Base-by-base conservation (phyloP, 1,140 invertebrate genomes). In the Helicorthomorpha holstii region DNA sequence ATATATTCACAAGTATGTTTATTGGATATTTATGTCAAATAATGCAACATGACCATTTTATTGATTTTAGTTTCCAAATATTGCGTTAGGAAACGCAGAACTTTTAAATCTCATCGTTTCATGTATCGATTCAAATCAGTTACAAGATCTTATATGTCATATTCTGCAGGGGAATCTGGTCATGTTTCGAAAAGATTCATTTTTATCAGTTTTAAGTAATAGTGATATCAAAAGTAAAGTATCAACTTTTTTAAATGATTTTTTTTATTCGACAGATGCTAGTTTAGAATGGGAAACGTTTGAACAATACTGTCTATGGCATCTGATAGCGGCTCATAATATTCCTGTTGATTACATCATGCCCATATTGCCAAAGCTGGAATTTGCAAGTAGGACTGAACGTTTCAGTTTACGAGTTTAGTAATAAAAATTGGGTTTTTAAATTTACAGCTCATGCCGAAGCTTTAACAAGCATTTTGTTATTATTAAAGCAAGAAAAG, bases 251-350 rank as follows among this genome's bases (percentile, higher is more conserved):
- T 43, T 16, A 34, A 34, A 34, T 34, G 7, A 34, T 7, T 34
- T 7, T 7, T 7, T 34, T 27, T 70, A 73, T 27, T 72, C 86
- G 63, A 62, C 85, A 61, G 85, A 81, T 57, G 81, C 83, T 12
- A 95, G 85, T 63, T 70, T 96, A 49, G 76, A 79, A 50, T 98
- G 92, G 90, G 92, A 97, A 66, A 94, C 90, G 1, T 89, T 93
- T 59, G 93, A 96, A 66, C 93, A 98, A 63, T 85, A 88, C 63
- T 95, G 89, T 64, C 75, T 97, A 7, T 98, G 93, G 93, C 89
- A 95, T 69, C 72, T 98, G 27, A 77, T 95, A 38, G 79, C 82
- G 56, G 89, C 90, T 42, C 92, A 96, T 62, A 85, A 91, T 65
- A 85, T 95, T 61, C 81, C 85, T 12, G 76, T 94, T 3, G 85